Percentiles rank a stretch among this genome's conserved stretches.
Conservation (phyloP, 2,888 invertebrate species). For the Cetonia aurata region DNA sequence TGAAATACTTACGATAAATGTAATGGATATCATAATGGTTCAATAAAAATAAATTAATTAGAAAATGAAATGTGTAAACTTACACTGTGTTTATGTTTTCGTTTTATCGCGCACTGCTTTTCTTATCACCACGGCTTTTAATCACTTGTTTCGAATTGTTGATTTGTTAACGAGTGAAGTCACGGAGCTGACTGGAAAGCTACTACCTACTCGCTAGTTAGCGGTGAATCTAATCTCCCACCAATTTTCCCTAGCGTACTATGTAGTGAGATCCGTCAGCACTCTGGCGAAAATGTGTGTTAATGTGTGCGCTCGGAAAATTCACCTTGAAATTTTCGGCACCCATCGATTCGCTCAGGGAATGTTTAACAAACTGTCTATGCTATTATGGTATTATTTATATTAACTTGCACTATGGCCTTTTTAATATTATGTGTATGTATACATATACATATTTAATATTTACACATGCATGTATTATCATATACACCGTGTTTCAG, state of each 20-base stretch:
- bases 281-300: constrained; percentile 6
- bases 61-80: not conserved
- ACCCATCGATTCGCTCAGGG: too few relatives aligned
- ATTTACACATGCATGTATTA: too few relatives aligned
- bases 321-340: not conserved
- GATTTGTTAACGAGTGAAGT: constrained; percentile 31
- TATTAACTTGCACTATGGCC: too few relatives aligned
- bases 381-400: too few relatives aligned
- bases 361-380: too few relatives aligned
- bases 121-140: constrained; percentile 19
- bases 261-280: not conserved
- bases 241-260: constrained; percentile 32
- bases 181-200: constrained; percentile 37
- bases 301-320: constrained; percentile 8
- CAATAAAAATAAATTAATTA: too few relatives aligned
- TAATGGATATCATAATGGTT: too few relatives aligned
- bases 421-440: too few relatives aligned
- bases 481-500: too few relatives aligned
- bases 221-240: constrained; percentile 22
- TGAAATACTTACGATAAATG: too few relatives aligned
- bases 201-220: constrained; percentile 7
- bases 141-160: constrained; percentile 26
- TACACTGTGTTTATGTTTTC: constrained; percentile 16
- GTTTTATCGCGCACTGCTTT: not conserved
- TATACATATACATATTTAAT: too few relatives aligned